A percentile compares a stretch with the other conserved stretches of the same genome.
phyloP scores from a whole-genome alignment of 2,888 invertebrate species.

The Idaea straminata region DNA sequence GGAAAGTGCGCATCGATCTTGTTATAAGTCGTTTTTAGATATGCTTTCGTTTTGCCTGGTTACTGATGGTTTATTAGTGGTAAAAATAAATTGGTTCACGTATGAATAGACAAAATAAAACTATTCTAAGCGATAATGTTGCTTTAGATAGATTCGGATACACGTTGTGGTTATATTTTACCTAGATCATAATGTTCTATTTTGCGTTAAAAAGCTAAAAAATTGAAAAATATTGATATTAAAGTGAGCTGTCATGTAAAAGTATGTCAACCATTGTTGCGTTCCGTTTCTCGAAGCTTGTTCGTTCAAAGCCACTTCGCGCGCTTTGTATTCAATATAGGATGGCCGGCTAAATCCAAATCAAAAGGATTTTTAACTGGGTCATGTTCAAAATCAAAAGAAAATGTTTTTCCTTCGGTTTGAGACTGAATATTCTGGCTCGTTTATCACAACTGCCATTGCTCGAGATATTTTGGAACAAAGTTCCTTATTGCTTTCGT shows the following conservation, averaged over 20 bases:
- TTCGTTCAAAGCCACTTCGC: conserved; percentile 18
- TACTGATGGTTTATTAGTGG: conserved; percentile 65
- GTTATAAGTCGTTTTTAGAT: conserved; percentile 52
- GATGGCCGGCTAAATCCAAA: no score
- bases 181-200: conserved; percentile 39
- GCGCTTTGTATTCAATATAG: conserved; percentile 9
- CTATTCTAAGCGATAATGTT: conserved; percentile 10
- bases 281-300: conserved; percentile 35
- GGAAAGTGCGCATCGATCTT: conserved; percentile 62
- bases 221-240: conserved; percentile 6
- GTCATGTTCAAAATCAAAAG: no score
- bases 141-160: conserved; percentile 41
- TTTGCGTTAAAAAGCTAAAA: conserved; percentile 21
- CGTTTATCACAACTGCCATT: no score
- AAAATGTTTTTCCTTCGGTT: no score
- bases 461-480: no score
- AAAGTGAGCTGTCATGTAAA: conserved; percentile 3
- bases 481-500: no score
- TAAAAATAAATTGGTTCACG: conserved; percentile 45
- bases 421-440: no score
- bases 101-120: conserved; percentile 41
- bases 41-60: conserved; percentile 36
- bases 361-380: no score
- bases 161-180: conserved; percentile 38
- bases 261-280: conserved; percentile 36